A percentile compares a stretch with the other conserved stretches of the same genome.
These are phyloP conservation scores for Semnornis frantzii DNA, from an alignment of 2,113 vertebrate species.

Conservation along the genomic window DNA sequence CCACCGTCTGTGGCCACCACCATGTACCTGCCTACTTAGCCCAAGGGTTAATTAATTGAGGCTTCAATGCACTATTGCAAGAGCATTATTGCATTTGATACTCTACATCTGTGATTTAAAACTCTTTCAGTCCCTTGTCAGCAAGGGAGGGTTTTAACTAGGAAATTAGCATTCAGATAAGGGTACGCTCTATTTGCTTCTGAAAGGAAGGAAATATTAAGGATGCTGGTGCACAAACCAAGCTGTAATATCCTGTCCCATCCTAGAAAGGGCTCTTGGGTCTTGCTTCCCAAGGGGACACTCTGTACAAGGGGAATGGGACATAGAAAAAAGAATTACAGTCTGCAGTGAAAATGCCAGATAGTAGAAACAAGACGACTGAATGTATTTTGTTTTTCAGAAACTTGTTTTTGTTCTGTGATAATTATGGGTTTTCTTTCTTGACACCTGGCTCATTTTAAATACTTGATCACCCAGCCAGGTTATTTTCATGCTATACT, in stretches of 20 bases:
- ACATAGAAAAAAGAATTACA: conserved; percentile 40
- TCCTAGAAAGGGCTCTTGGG: conserved; percentile 78
- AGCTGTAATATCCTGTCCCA: conserved; percentile 83
- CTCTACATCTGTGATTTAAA: conserved; percentile 96
- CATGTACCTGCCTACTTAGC: conserved; percentile 88
- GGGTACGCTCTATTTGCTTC: conserved; percentile 86
- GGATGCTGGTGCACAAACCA: conserved; percentile 83
- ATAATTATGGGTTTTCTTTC: neutral
- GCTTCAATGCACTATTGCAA: conserved; percentile 88
- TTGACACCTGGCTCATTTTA: conserved; percentile 39
- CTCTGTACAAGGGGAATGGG: conserved; percentile 15
- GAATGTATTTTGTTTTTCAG: neutral
- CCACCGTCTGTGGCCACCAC: conserved; percentile 90
- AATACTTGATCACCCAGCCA: neutral
- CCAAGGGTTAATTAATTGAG: conserved; percentile 96
- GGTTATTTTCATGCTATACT: neutral
- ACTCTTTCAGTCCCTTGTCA: conserved; percentile 87
- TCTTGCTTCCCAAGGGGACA: conserved; percentile 36
- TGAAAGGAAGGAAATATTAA: conserved; percentile 89
- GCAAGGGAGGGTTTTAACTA: conserved; percentile 94
- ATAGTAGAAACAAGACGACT: neutral
- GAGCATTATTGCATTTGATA: conserved; percentile 91
- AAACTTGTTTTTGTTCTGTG: conserved; percentile 7
- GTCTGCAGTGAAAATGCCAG: conserved; percentile 1
- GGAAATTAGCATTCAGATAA: conserved; percentile 99